phyloP scores from a whole-genome alignment of 2,113 vertebrate genomes.

The Chascanopsetta lugubris region DNA sequence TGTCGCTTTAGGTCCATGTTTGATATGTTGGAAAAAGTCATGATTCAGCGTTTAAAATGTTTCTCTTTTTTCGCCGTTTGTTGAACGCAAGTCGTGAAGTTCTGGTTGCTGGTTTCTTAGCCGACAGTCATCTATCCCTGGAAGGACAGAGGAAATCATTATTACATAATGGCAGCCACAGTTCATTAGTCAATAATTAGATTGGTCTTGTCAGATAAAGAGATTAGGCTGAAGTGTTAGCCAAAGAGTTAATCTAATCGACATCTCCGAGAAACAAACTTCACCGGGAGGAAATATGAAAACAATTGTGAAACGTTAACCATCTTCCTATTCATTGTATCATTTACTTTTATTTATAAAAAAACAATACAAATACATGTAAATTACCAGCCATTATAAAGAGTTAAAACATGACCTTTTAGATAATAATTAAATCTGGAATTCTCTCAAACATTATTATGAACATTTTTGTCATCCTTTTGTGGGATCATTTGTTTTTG shows the following conservation, averaged over 20 bases:
- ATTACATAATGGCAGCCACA: constrained; percentile 62
- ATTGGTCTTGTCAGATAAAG: constrained; percentile 71
- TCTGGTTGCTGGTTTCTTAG: constrained; percentile 47
- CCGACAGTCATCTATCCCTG: constrained; percentile 58
- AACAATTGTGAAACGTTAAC: constrained; percentile 6
- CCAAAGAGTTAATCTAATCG: constrained; percentile 49
- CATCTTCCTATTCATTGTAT: too few species aligned
- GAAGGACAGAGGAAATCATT: constrained; percentile 72
- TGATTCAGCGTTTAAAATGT: constrained; percentile 1
- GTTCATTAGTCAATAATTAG: constrained; percentile 60
- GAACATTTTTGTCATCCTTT: too few species aligned
- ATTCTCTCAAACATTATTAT: too few species aligned
- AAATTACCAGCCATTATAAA: neutral
- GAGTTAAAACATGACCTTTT: neutral
- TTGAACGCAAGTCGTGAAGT: constrained; percentile 6
- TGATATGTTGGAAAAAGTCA: constrained; percentile 50
- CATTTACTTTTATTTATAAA: too few species aligned
- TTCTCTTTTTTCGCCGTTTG: constrained; percentile 24
- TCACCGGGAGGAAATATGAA: constrained; percentile 12
- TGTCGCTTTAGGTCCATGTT: constrained; percentile 48
- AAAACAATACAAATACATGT: too few species aligned
- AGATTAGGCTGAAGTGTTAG: constrained; percentile 68
- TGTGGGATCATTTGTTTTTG: too few species aligned
- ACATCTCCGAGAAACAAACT: constrained; percentile 17
- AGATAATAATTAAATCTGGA: neutral